These are phyloP conservation scores for Hypomesus transpacificus DNA, from an alignment of 2,113 vertebrate species.

Conservation along the genomic window DNA sequence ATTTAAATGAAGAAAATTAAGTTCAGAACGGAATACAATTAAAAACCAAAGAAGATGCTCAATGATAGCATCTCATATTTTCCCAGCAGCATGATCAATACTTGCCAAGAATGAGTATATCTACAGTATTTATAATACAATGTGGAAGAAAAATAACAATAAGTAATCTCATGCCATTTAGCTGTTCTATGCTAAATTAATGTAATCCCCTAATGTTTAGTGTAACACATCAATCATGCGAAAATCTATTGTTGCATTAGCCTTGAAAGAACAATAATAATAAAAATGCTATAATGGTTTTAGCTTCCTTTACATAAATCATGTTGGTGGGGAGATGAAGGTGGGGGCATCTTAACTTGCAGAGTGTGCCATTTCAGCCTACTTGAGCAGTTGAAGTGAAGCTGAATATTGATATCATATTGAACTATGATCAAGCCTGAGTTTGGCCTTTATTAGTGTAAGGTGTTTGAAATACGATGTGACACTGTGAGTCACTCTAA, in stretches of 20 bases:
- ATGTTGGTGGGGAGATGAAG: conserved; percentile 55
- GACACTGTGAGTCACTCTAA: conserved; percentile 47
- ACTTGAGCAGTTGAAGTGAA: conserved; percentile 65
- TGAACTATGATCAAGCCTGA: conserved; percentile 62
- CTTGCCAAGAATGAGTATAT: conserved; percentile 56
- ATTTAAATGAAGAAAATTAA: no score
- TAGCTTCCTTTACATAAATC: conserved; percentile 81
- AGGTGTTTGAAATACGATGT: conserved; percentile 63
- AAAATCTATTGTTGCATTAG: conserved; percentile 84
- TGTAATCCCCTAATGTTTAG: conserved; percentile 81
- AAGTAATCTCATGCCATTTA: conserved; percentile 78
- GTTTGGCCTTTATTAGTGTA: conserved; percentile 63
- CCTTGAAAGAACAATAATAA: conserved; percentile 83
- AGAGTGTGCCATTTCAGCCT: conserved; percentile 70
- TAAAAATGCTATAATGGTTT: conserved; percentile 81
- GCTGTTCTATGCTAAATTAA: conserved; percentile 80
- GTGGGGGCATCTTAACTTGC: conserved; percentile 64
- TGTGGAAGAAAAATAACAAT: conserved; percentile 72
- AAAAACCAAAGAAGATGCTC: conserved; percentile 27
- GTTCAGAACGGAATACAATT: conserved; percentile 25
- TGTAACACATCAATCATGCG: conserved; percentile 79
- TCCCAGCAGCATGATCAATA: conserved; percentile 56
- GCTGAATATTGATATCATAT: conserved; percentile 75
- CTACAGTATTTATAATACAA: conserved; percentile 58
- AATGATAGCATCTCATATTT: conserved; percentile 19